A percentile compares a stretch with the other conserved stretches of the same genome.
Conservation (phyloP, 2,113 vertebrate species). For the Notarius lentiginosus region DNA sequence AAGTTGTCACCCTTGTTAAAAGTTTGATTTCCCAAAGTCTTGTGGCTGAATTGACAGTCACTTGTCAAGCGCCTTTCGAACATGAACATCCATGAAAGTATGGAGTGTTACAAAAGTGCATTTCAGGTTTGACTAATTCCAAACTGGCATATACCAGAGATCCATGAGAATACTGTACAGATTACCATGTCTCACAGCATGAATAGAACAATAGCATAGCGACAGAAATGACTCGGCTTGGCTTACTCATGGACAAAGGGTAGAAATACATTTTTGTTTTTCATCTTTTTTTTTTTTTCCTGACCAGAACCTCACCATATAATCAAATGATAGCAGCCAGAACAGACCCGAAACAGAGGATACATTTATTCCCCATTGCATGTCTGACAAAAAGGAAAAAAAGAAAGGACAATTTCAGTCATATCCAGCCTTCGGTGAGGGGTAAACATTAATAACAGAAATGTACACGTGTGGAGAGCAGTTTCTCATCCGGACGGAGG, state of each 20-base stretch:
- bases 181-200: slow-evolving; percentile 70
- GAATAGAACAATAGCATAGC: slow-evolving; percentile 63
- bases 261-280: neutral
- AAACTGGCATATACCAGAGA: slow-evolving; percentile 72
- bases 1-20: slow-evolving; percentile 68
- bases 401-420: slow-evolving; percentile 86
- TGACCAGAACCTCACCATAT: slow-evolving; percentile 65
- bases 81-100: slow-evolving; percentile 78
- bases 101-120: slow-evolving; percentile 78
- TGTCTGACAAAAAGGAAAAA: slow-evolving; percentile 30
- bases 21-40: slow-evolving; percentile 54
- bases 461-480: slow-evolving; percentile 94
- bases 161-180: slow-evolving; percentile 62
- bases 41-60: slow-evolving; percentile 72
- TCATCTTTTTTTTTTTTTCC: slow-evolving; percentile 32
- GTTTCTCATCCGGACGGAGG: slow-evolving; percentile 74
- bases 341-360: slow-evolving; percentile 44
- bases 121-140: slow-evolving; percentile 77
- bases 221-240: slow-evolving; percentile 63
- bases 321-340: slow-evolving; percentile 35
- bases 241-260: slow-evolving; percentile 58
- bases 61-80: slow-evolving; percentile 74
- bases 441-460: slow-evolving; percentile 99
- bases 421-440: slow-evolving; percentile 95
- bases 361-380: slow-evolving; percentile 18